Percentiles rank a stretch among this genome's conserved stretches.
Conservation (phyloP, 2,888 invertebrate genomes). For the Pseudococcus jackbeardsleyi region DNA sequence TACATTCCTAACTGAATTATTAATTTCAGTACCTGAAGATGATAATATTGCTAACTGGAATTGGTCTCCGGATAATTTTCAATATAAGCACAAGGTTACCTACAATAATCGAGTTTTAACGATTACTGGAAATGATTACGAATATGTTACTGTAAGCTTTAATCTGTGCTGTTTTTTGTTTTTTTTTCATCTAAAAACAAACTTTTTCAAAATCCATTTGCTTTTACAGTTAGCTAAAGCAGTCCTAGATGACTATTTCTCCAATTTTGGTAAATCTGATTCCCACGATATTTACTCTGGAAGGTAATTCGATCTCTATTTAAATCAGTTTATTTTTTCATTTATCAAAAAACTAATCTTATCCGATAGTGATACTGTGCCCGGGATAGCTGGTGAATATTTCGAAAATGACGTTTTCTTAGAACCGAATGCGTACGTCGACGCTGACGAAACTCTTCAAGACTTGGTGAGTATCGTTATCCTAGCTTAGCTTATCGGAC, state of each 20-base stretch:
- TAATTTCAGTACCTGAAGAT: constrained; percentile 25
- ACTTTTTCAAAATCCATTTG: not conserved
- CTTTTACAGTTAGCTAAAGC: constrained; percentile 83
- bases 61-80: not conserved
- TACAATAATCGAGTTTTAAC: constrained; percentile 49
- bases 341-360: not conserved
- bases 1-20: not conserved
- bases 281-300: not conserved
- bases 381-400: not conserved
- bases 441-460: not conserved
- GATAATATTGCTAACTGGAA: not conserved
- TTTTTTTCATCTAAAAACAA: not conserved
- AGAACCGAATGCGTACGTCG: not conserved
- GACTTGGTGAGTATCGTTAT: not conserved
- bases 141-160: constrained; percentile 57
- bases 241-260: constrained; percentile 88
- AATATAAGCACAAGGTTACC: constrained; percentile 58
- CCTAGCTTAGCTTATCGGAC: not conserved
- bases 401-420: not conserved
- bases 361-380: not conserved
- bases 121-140: constrained; percentile 58
- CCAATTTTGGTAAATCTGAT: constrained; percentile 68
- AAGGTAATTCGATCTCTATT: not conserved
- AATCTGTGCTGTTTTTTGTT: not conserved
- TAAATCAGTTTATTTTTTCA: not conserved